phyloP scores from a whole-genome alignment of 2,113 vertebrate species.

The Cynocephalus volans region DNA sequence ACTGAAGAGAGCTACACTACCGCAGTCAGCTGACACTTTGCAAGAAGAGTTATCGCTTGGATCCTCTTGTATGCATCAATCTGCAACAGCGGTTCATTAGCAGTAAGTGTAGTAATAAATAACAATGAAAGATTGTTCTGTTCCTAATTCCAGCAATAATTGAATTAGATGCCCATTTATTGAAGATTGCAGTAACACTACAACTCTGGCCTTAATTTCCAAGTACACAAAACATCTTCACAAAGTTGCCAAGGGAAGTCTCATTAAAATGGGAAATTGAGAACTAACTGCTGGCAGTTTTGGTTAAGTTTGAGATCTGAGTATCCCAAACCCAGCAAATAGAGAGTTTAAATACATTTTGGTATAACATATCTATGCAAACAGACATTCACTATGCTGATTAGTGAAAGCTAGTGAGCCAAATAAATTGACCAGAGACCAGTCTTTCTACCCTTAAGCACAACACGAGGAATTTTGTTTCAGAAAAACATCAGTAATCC shows the following conservation, averaged over 20 bases:
- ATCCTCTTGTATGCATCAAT: slow-evolving; percentile 2
- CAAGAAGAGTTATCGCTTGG: slow-evolving; percentile 37
- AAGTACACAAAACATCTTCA: slow-evolving; percentile 71
- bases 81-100: slow-evolving; percentile 71
- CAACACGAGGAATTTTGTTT: slow-evolving; percentile 47
- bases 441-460: slow-evolving; percentile 3
- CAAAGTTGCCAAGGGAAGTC: slow-evolving; percentile 67
- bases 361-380: neutral
- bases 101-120: slow-evolving; percentile 75
- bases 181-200: slow-evolving; percentile 59
- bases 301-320: slow-evolving; percentile 49
- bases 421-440: neutral
- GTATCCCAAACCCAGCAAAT: neutral
- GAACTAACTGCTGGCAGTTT: slow-evolving; percentile 49
- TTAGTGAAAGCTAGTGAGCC: neutral
- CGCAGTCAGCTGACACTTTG: neutral
- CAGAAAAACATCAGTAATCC: neutral
- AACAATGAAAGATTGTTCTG: slow-evolving; percentile 75
- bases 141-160: slow-evolving; percentile 70
- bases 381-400: neutral
- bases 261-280: slow-evolving; percentile 50
- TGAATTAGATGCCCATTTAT: slow-evolving; percentile 75
- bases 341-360: slow-evolving; percentile 16
- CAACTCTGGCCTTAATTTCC: slow-evolving; percentile 76
- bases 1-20: neutral